phyloP scores from a whole-genome alignment of 2,113 vertebrate genomes.

The Rhinolophus ferrumequinum region DNA sequence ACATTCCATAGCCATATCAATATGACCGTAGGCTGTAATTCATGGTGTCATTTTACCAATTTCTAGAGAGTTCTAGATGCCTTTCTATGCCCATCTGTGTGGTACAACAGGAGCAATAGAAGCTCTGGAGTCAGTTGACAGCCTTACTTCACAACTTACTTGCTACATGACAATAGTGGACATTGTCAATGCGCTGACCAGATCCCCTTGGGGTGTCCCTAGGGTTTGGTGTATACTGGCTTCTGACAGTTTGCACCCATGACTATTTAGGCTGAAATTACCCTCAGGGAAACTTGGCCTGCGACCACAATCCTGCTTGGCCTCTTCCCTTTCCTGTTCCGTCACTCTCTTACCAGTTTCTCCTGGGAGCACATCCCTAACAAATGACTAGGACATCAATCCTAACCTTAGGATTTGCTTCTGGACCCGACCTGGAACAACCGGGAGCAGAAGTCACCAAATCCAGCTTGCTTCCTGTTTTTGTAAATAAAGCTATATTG shows the following conservation, averaged over 20 bases:
- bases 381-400: not conserved
- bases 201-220: not conserved
- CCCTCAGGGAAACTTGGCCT: not conserved
- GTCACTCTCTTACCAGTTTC: not conserved
- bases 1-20: not conserved
- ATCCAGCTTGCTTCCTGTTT: not conserved
- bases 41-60: not conserved
- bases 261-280: not conserved
- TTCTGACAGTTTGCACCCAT: not conserved
- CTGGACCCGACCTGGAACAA: not conserved
- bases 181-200: not conserved
- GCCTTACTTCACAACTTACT: not conserved
- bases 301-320: not conserved
- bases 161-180: not conserved
- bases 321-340: not conserved
- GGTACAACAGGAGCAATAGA: not conserved
- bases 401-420: slow-evolving; percentile 10
- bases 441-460: not conserved
- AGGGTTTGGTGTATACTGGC: not conserved
- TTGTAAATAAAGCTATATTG: slow-evolving; percentile 16
- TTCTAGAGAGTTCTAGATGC: not conserved
- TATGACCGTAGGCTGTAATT: not conserved
- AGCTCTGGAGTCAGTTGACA: not conserved
- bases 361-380: not conserved
- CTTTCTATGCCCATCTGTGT: not conserved